Base-by-base conservation (phyloP, 2,888 invertebrate genomes). In the Masnerella sp. region DNA sequence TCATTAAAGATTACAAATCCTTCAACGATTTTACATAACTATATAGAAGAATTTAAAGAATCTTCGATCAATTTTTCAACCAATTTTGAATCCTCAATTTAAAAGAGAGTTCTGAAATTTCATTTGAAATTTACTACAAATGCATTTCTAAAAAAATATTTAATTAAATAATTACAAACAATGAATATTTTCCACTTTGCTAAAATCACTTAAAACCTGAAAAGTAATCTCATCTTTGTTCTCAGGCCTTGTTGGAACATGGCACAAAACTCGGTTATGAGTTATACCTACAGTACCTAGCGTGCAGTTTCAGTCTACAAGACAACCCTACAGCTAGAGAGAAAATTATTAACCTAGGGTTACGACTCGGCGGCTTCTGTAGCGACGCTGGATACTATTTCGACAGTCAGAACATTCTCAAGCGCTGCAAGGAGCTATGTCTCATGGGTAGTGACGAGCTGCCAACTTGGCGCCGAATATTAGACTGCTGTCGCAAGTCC, bases 401-500 rank as follows among this genome's bases (percentile, higher is more conserved):
- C 75, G 93, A 95, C 83, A 93, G 95, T 74, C 92, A 94, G 82
- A 89, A 90, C 40, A 92, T 96, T 56, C 88, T 96, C 77, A 86
- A 91, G 34, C 89, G 91, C 7, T 94, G 94, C 80, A 91, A 93
- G 72, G 88, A 90, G 75, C 87, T 95, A 54, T 93, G 94, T 84
- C 88, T 89, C 70, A 84, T 86, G 5, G 89, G 90, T 77, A 89
- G 89, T 14, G 88, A 89, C 78, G 90, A 89, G 61, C 88, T 90
- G 0, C 88, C 91, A 73, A 90, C 91, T 80, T 90, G 92, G 85
- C 90, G 91, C 67, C 91, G 92, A 83, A 92, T 93, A 34, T 89
- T 96, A 64, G 95, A 96, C 83, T 96, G 96, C 87, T 93, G 95
- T 84, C 94, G 95, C 87, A 94, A 94, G 96, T 96, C 88, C 88